Conservation (phyloP, 2,113 vertebrate species). For the Cottus gobio region DNA sequence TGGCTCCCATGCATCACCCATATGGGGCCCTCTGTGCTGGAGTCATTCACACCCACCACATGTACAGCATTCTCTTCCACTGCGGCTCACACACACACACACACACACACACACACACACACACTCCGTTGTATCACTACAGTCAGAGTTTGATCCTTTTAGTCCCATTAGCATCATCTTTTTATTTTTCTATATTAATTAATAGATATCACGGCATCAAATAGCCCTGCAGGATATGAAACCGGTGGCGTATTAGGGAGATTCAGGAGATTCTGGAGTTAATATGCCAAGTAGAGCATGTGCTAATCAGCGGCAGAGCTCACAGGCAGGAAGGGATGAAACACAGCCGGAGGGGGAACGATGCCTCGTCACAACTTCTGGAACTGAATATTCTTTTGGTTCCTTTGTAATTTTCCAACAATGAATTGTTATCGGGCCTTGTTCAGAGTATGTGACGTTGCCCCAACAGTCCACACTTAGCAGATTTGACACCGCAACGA, state of each 20-base stretch:
- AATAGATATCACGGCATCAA: constrained; percentile 36
- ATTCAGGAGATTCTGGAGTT: constrained; percentile 61
- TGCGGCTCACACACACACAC: constrained; percentile 3
- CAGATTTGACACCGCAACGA: not conserved
- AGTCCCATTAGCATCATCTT: constrained; percentile 19
- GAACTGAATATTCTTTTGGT: constrained; percentile 22
- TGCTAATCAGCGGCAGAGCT: constrained; percentile 61
- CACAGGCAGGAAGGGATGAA: constrained; percentile 48
- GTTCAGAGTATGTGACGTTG: not conserved
- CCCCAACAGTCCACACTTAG: not conserved
- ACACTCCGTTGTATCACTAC: not conserved
- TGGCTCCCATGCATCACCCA: constrained; percentile 62
- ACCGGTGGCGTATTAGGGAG: constrained; percentile 38
- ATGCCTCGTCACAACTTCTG: constrained; percentile 31
- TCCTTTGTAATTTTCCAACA: not conserved
- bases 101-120: not conserved
- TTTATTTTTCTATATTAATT: constrained; percentile 45
- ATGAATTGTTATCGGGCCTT: not conserved
- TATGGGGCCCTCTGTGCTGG: constrained; percentile 53
- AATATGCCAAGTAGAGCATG: constrained; percentile 68
- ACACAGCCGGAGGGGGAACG: constrained; percentile 39
- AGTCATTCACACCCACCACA: constrained; percentile 43
- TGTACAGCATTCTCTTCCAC: constrained; percentile 35
- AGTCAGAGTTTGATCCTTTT: constrained; percentile 6
- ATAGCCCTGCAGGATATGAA: constrained; percentile 48